These are phyloP conservation scores for Lucilia sericata DNA, from an alignment of 1,140 invertebrate genomes.

Conservation along the genomic window DNA sequence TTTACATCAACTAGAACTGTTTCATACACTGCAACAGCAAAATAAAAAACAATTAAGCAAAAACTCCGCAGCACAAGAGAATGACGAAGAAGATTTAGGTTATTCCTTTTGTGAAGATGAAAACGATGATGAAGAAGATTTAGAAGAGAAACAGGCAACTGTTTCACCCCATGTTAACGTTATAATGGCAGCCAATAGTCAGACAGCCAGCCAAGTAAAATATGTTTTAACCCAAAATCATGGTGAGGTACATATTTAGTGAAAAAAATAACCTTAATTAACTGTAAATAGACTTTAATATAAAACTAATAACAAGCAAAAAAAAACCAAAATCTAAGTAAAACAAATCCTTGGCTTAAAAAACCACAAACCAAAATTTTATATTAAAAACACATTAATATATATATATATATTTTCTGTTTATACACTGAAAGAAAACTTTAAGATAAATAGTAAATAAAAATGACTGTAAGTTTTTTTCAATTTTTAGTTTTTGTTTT, in stretches of 20 bases:
- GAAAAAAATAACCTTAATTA: neutral
- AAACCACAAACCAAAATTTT: constrained; percentile 39
- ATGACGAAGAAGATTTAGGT: constrained; percentile 61
- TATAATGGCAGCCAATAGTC: constrained; percentile 49
- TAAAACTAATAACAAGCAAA: constrained; percentile 8
- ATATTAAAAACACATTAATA: constrained; percentile 12
- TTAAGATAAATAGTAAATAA: neutral
- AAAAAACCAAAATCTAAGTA: constrained; percentile 23
- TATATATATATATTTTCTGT: neutral
- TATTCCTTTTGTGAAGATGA: constrained; percentile 63
- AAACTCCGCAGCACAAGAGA: constrained; percentile 21
- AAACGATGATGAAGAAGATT: constrained; percentile 49
- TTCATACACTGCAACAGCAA: constrained; percentile 6
- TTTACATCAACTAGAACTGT: constrained; percentile 43
- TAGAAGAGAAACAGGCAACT: neutral
- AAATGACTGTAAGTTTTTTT: constrained; percentile 28
- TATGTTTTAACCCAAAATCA: constrained; percentile 59
- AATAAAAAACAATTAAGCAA: neutral
- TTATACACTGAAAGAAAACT: constrained; percentile 18
- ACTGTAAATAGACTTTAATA: neutral
- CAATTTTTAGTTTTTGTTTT: neutral
- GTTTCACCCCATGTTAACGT: constrained; percentile 52
- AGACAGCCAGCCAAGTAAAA: constrained; percentile 52
- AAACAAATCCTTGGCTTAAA: constrained; percentile 40
- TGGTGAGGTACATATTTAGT: constrained; percentile 59